Base-by-base conservation (phyloP, 2,797 vertebrate species). In the Darevskia mixta region DNA sequence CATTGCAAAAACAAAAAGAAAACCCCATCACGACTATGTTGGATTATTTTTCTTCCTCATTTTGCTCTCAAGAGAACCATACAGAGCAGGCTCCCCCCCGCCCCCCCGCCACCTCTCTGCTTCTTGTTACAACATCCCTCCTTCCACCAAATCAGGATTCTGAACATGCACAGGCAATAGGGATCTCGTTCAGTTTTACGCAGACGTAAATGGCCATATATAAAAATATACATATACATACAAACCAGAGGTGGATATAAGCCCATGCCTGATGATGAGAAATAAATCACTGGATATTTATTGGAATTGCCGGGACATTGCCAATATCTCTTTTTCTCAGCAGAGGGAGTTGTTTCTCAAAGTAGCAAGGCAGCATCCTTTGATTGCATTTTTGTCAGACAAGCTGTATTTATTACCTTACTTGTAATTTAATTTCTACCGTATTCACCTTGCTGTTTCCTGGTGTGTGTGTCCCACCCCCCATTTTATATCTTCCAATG, bases 301-400 rank as follows among this genome's bases (percentile, higher is more conserved):
- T 94, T 93, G 85, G 25, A 0, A 67, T 2, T 83, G 0, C 87
- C 0, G 10, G 91, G 87, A 80, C 73, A 25, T 86, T 95, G 95
- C 88, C 91, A 93, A 41, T 94, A 92, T 93, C 91, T 77, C 91
- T 94, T 95, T 87, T 88, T 79, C 94, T 94, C 95, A 92, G 93
- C 87, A 96, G 95, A 95, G 95, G 95, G 95, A 95, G 95, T 92
- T 92, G 87, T 96, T 95, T 95, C 95, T 95, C 93, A 95, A 95
- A 91, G 88, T 94, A 95, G 91, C 92, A 93, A 94, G 91, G 92
- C 86, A 94, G 87, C 85, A 79, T 93, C 89, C 93, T 93, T 92
- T 88, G 92, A 93, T 92, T 81, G 87, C 87, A 86, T 93, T 93
- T 94, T 92, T 93, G 92, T 94, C 95, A 93, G 88, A 86, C 88